Conservation (phyloP, 1,140 invertebrate species). For the Zaprionus africanus region DNA sequence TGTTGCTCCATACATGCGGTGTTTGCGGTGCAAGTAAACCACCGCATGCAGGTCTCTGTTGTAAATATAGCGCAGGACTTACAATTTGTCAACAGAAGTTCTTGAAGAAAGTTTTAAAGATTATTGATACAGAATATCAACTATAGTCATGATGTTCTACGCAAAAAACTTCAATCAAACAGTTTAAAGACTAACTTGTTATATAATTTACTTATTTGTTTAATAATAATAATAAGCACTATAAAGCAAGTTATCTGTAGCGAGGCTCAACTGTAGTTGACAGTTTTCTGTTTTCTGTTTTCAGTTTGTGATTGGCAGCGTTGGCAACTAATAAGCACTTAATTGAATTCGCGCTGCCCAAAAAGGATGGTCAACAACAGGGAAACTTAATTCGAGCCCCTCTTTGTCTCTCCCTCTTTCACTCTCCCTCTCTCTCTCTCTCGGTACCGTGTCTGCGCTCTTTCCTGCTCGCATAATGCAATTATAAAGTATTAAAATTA, state of each 20-base stretch:
- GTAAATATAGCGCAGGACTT: too few relatives aligned
- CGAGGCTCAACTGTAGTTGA: background rate
- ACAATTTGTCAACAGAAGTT: too few relatives aligned
- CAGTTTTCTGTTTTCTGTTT: background rate
- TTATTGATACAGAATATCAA: too few relatives aligned
- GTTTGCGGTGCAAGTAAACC: too few relatives aligned
- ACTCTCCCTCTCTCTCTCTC: background rate
- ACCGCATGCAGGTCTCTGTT: too few relatives aligned
- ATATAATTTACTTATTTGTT: too few relatives aligned
- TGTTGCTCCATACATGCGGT: too few relatives aligned
- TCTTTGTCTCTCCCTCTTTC: background rate
- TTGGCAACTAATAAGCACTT: constrained; percentile 70
- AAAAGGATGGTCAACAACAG: constrained; percentile 38
- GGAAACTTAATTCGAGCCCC: constrained; percentile 19
- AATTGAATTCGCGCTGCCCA: constrained; percentile 62
- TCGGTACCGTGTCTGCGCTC: background rate
- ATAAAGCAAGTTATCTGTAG: background rate
- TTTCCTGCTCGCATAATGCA: constrained; percentile 53
- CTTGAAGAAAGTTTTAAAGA: too few relatives aligned
- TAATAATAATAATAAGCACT: too few relatives aligned
- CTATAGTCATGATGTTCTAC: too few relatives aligned
- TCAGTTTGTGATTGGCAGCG: constrained; percentile 21
- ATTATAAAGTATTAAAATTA: constrained; percentile 81
- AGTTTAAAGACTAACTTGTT: too few relatives aligned
- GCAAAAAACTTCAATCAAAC: too few relatives aligned